Base-by-base conservation (phyloP, 2,888 invertebrate genomes). In the Palloptera scutellata region DNA sequence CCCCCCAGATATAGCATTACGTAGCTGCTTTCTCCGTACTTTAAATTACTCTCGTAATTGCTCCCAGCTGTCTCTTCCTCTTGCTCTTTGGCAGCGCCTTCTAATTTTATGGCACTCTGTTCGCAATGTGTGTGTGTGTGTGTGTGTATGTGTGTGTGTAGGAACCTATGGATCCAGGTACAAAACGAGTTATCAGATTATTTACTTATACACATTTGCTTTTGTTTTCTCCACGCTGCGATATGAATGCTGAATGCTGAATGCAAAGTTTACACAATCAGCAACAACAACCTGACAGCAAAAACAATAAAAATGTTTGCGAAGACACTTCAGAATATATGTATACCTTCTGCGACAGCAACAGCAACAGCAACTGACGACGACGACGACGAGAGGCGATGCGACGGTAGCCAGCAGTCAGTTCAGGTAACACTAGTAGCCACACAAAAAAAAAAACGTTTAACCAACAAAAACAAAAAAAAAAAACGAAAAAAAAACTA, bases 171-270 rank as follows among this genome's bases (percentile, higher is more conserved):
- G 15, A 48, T 13, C 15, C 54, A 40, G 11, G 57, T 43, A 68
- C 64, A 72, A 71, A 71, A 71, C 71, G 71, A 64, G 71, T 72
- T 72, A 71, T 72, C 72, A 71, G 72, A 71, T 72, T 72, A 71
- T 72, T 67, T 72, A 62, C 70, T 72, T 61, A 66, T 70, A 68
- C 65, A 66, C 68, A 62, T 68, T 68, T 55, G 64, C 60, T 17
- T 53, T 53, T 17, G 53, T 19, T 64, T 61, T 61, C 62, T 66
- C 64, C 66, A 67, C 68, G 19, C 51, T 55, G 55, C 62, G 64
- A 63, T 68, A 20, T 30, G 65, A 68, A 69, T 71, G 65, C 48
- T 71, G 61, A 71, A 69, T 69, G 69, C 64, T 71, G 71, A 69
- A 69, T 71, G 70, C 72, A 60, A 59, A 64, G 71, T 65, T 15